Percentiles rank a stretch among this genome's conserved stretches.
Conservation (phyloP, 2,888 invertebrate species). For the Tipula lateralis region DNA sequence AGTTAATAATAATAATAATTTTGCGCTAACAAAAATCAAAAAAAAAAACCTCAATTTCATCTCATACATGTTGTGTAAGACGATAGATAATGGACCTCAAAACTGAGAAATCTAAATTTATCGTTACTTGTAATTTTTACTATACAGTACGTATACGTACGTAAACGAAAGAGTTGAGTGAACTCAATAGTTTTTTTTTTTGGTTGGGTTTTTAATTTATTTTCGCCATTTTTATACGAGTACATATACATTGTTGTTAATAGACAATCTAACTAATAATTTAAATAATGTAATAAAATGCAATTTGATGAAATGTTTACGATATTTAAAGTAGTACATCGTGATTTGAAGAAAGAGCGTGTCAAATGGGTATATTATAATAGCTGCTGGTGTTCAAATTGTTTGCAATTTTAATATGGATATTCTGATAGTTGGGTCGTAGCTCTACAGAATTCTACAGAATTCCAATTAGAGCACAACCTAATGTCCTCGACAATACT, state of each 20-base stretch:
- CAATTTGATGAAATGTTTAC: neutral
- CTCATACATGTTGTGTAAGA: neutral
- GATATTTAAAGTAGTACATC: neutral
- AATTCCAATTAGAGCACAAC: no score
- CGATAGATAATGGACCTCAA: slow-evolving; percentile 9
- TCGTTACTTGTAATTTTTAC: slow-evolving; percentile 3
- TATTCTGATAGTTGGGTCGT: no score
- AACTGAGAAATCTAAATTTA: neutral
- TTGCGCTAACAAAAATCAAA: neutral
- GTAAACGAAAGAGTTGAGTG: neutral
- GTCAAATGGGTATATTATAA: neutral
- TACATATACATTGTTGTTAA: neutral
- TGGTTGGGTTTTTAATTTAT: neutral
- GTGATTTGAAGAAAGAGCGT: neutral
- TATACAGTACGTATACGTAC: neutral
- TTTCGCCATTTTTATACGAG: neutral
- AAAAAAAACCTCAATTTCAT: neutral
- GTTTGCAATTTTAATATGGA: neutral
- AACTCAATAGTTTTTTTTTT: slow-evolving; percentile 24
- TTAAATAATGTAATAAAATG: no score
- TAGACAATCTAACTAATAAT: neutral
- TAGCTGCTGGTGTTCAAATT: neutral
- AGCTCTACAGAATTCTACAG: no score
- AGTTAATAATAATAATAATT: neutral
- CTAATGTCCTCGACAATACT: no score